These are phyloP conservation scores for Harpegnathos saltator DNA, from an alignment of 1,140 invertebrate species.

Conservation along the genomic window DNA sequence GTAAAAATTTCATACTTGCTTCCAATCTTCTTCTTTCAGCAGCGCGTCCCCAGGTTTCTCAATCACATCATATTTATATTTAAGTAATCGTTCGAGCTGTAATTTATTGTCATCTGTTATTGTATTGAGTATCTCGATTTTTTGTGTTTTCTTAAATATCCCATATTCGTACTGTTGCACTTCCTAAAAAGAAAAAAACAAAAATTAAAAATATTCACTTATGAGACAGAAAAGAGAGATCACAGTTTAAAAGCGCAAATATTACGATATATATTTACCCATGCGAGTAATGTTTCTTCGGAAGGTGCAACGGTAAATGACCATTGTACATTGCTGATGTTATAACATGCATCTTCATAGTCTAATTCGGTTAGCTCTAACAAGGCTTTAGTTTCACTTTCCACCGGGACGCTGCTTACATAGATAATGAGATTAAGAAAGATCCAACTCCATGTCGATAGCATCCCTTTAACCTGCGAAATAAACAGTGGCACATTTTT, in stretches of 20 bases:
- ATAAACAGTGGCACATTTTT: not conserved
- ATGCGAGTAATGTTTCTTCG: slow-evolving; percentile 70
- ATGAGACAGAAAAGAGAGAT: not conserved
- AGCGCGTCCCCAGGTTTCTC: slow-evolving; percentile 87
- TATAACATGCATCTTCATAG: slow-evolving; percentile 80
- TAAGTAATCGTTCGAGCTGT: slow-evolving; percentile 24
- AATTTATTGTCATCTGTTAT: slow-evolving; percentile 27
- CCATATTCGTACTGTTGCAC: slow-evolving; percentile 68
- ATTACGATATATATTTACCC: slow-evolving; percentile 70
- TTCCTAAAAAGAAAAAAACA: slow-evolving; percentile 78
- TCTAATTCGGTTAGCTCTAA: slow-evolving; percentile 77
- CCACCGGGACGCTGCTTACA: slow-evolving; percentile 6
- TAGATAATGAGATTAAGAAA: slow-evolving; percentile 66
- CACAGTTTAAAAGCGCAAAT: not conserved
- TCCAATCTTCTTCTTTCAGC: slow-evolving; percentile 85
- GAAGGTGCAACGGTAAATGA: slow-evolving; percentile 71
- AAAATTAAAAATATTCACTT: not conserved
- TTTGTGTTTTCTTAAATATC: slow-evolving; percentile 67
- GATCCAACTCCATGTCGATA: slow-evolving; percentile 72
- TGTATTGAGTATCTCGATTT: slow-evolving; percentile 39
- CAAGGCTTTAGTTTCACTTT: slow-evolving; percentile 49
- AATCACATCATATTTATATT: slow-evolving; percentile 77
- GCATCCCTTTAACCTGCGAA: slow-evolving; percentile 73
- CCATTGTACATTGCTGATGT: slow-evolving; percentile 78
- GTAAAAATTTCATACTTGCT: slow-evolving; percentile 79